Evolutionary conservation across 1,140 invertebrate genomes (phyloP), one percentile per base, ranked within the genome.

Genomic region (Lasaia peninsularis): DNA sequence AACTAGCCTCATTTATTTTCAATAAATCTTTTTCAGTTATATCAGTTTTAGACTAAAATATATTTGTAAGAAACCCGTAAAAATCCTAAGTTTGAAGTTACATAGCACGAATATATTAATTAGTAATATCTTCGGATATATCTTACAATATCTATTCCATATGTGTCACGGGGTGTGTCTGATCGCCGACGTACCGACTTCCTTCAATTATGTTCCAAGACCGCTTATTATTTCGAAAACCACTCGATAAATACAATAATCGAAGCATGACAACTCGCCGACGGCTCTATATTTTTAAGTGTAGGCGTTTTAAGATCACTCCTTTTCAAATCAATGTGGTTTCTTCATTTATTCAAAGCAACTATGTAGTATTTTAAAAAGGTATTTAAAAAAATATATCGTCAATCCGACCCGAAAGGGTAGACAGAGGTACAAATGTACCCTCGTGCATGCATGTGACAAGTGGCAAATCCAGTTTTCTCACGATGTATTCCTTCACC

Each of bases 191-290:
- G 51, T 31, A 31, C 51, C 20, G 51, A 52, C 52, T 53, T 35
- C 52, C 52, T 53, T 53, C 52, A 54, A 54, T 54, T 54, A 54
- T 35, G 33, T 21, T 21, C 33, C 16, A 44, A 54, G 31, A 52
- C n/a, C 7, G 12, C 9, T 37, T 58, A 58, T 58, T 58, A 58
- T 58, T 51, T 58, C 56, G 32, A 52, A 58, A 58, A 35, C 31
- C 32, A 40, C 32, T 58, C 34, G 32, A 51, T 58, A 37, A 52
- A 24, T 52, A 37, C 48, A 51, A 56, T 56, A 31, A 56, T 49
- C 48, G 16, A 12, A 18, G 34, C 48, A 28, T 58, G 56, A 52
- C 56, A 37, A 37, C 33, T 33, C 18, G 56, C 48, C 48, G 49
- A 51, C 56, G 20, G 56, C 44, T 33, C 44, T 48, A 48, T 48